Evolutionary conservation across 1,140 invertebrate species (phyloP).

Genomic region (Cydia amplana): DNA sequence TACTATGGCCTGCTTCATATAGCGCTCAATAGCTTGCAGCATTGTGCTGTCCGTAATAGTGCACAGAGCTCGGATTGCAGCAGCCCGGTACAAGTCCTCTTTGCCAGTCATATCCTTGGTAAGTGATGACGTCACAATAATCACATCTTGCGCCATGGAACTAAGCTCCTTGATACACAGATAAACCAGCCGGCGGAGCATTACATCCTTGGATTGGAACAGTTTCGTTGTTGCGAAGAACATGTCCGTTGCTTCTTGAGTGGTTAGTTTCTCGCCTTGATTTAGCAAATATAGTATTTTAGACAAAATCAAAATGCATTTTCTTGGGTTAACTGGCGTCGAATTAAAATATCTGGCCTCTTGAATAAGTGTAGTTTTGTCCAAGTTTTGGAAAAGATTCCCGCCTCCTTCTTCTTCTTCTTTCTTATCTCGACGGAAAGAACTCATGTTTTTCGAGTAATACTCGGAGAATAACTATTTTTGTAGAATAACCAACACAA

Average conservation of each 20-base stretch:
- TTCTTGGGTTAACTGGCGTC: slow-evolving; percentile 95
- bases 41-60: slow-evolving; percentile 97
- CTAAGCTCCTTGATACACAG: slow-evolving; percentile 98
- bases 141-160: slow-evolving; percentile 97
- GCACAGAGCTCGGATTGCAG: slow-evolving; percentile 97
- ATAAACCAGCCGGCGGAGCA: slow-evolving; percentile 95
- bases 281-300: slow-evolving; percentile 97
- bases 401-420: slow-evolving; percentile 81
- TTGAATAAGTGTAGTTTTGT: slow-evolving; percentile 97
- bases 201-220: slow-evolving; percentile 97
- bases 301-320: slow-evolving; percentile 96
- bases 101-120: slow-evolving; percentile 99
- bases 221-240: slow-evolving; percentile 99
- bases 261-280: slow-evolving; percentile 90
- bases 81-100: slow-evolving; percentile 96
- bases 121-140: slow-evolving; percentile 97
- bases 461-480: neutral
- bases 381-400: slow-evolving; percentile 94
- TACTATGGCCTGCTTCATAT: slow-evolving; percentile 99
- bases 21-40: slow-evolving; percentile 97
- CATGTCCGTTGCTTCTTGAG: slow-evolving; percentile 97
- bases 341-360: slow-evolving; percentile 98
- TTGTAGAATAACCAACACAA: neutral
- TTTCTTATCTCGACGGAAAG: slow-evolving; percentile 52
- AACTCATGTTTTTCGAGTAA: slow-evolving; percentile 44